Evolutionary conservation across 2,888 invertebrate genomes (phyloP).

Genomic region (Heliconius cydno): DNA sequence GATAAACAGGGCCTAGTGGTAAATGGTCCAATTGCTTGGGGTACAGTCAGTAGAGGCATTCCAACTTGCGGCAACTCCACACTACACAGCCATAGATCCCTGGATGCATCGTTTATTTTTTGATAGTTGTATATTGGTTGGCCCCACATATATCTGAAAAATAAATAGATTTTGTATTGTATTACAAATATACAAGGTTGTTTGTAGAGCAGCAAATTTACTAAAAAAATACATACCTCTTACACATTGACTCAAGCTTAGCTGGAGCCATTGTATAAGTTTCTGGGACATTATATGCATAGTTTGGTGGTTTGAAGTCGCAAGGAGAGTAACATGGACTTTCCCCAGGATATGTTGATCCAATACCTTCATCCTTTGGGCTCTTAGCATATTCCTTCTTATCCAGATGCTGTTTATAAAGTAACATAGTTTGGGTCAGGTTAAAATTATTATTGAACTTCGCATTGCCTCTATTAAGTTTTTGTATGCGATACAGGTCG

Average conservation of each 20-base stretch:
- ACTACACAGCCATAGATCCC: slow-evolving; percentile 65
- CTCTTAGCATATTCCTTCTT: slow-evolving; percentile 71
- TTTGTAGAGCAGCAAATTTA: no score
- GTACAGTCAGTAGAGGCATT: slow-evolving; percentile 57
- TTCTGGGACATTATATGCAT: slow-evolving; percentile 48
- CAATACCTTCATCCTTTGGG: slow-evolving; percentile 71
- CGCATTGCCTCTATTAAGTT: slow-evolving; percentile 74
- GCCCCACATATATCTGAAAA: slow-evolving; percentile 66
- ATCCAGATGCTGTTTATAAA: slow-evolving; percentile 75
- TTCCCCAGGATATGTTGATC: slow-evolving; percentile 65
- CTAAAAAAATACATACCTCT: slow-evolving; percentile 57
- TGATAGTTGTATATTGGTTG: slow-evolving; percentile 67
- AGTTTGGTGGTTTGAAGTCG: slow-evolving; percentile 51
- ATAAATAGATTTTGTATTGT: neutral
- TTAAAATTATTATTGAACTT: slow-evolving; percentile 75
- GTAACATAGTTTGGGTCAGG: slow-evolving; percentile 69
- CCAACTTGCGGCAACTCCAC: slow-evolving; percentile 71
- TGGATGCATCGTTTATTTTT: slow-evolving; percentile 59
- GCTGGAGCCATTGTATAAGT: slow-evolving; percentile 67
- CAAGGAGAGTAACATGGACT: slow-evolving; percentile 66
- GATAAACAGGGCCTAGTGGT: slow-evolving; percentile 59
- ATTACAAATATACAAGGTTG: neutral
- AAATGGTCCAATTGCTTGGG: slow-evolving; percentile 65
- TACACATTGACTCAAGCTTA: slow-evolving; percentile 74
- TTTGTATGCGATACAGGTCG: slow-evolving; percentile 74